A percentile compares a stretch with the other conserved stretches of the same genome.
Evolutionary conservation across 2,113 vertebrate species (phyloP).

Genomic region (Thamnaconus septentrionalis): DNA sequence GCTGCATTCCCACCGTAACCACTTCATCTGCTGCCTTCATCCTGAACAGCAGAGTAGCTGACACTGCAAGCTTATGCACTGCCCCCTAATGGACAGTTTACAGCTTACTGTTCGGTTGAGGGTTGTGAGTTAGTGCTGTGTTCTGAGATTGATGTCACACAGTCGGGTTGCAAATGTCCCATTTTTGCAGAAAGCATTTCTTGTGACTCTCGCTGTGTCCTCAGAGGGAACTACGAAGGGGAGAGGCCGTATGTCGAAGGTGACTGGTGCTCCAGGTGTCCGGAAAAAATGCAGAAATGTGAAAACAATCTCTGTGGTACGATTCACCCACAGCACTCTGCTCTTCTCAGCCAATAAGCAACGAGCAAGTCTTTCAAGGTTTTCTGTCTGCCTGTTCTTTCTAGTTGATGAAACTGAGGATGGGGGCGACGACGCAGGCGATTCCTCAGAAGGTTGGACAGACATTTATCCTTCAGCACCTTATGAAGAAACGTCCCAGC

Average conservation of each 20-base stretch:
- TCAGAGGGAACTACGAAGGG: constrained; percentile 65
- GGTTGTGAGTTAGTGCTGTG: not conserved
- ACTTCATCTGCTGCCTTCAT: not conserved
- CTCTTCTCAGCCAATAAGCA: not conserved
- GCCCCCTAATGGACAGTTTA: constrained; percentile 24
- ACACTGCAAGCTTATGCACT: not conserved
- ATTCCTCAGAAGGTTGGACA: not conserved
- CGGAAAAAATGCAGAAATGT: constrained; percentile 56
- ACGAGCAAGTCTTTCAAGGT: not conserved
- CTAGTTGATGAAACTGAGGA: constrained; percentile 26
- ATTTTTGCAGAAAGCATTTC: not conserved
- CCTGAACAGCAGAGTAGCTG: not conserved
- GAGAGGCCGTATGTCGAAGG: constrained; percentile 60
- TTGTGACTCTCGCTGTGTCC: not conserved
- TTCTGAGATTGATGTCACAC: no score
- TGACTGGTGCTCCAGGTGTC: constrained; percentile 62
- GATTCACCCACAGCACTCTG: not conserved
- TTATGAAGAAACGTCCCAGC: no score
- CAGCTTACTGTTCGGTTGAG: not conserved
- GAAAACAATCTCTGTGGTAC: constrained; percentile 71
- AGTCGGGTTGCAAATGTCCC: no score
- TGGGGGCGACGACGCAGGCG: not conserved
- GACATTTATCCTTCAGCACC: not conserved
- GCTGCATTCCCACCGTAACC: not conserved
- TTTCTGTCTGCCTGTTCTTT: constrained; percentile 1